Evolutionary conservation across 2,113 vertebrate genomes (phyloP), one percentile per base, ranked within the genome.

Genomic region (Aphelocoma coerulescens): DNA sequence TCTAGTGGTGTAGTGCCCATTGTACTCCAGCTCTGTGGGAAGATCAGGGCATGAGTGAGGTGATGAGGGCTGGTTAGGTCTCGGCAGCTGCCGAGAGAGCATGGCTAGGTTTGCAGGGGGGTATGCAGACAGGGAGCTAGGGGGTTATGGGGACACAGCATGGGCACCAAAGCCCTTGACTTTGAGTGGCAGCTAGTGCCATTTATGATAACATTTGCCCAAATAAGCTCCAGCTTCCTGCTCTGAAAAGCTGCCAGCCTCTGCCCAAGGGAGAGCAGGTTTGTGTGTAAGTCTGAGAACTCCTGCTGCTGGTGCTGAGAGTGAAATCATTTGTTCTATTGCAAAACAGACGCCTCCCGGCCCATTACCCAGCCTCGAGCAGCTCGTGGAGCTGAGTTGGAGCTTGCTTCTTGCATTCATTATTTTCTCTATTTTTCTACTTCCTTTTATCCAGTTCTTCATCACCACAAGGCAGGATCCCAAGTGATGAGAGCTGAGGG

Each of bases 401-500:
- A 71, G 37, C 26, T 52, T 91, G 46, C 55, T 77, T 16, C 11
- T 33, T 43, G 43, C 13, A 21, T 48, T 91, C 13, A 79, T 83
- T 51, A 59, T 85, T 71, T 33, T 59, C 74, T 97, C 15, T 86
- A 1, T 91, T 87, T 30, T 88, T 69, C 30, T 71, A 5, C 55
- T 82, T 68, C 41, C 62, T 92, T 93, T 37, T 22, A 12, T 79
- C 35, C 92, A 98, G 98, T 68, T 97, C 98, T 66, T 96, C 97
- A 7, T 97, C 97, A 33, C 97, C 98, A 52, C 98, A 98, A 97
- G 97, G 97, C 89, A 97, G 97, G 96, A 94, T 96, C 91, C 94
- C 96, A 28, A 89, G 93, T 95, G 98, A 98, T 85, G 98, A 98
- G 75, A 98, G 98, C 97, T 98, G 98, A 98, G 91, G 84, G 72